These are phyloP conservation scores for Argyrosomus regius DNA, from an alignment of 2,797 vertebrate species.

Conservation along the genomic window DNA sequence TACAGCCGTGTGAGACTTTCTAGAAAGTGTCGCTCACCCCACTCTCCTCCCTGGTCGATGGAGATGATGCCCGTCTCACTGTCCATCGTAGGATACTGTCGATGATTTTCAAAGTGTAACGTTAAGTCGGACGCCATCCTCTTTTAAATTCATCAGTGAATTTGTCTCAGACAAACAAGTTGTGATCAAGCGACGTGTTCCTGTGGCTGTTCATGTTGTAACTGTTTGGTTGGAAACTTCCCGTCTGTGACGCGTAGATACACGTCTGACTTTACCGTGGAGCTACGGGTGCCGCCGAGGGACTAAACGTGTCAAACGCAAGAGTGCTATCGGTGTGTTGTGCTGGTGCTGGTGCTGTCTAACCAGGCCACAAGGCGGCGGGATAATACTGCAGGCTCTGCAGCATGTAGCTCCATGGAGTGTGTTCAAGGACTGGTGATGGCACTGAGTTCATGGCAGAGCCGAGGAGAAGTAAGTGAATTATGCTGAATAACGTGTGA, in stretches of 20 bases:
- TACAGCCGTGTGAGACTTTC: not conserved
- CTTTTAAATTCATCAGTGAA: conserved; percentile 76
- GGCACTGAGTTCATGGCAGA: conserved; percentile 15
- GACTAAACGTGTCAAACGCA: conserved; percentile 18
- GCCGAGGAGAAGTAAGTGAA: not conserved
- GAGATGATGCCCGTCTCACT: conserved; percentile 64
- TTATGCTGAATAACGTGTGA: not conserved
- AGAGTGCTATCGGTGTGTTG: accelerated
- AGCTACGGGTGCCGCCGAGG: conserved; percentile 76
- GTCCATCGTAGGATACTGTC: conserved; percentile 62
- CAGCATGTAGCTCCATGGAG: not conserved
- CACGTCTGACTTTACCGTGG: conserved; percentile 80
- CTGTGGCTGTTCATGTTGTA: not conserved
- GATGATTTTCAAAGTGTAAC: conserved; percentile 75
- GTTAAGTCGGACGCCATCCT: conserved; percentile 78
- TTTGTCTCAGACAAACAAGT: conserved; percentile 2
- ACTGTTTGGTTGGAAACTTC: conserved; percentile 37
- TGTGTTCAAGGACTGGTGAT: not conserved
- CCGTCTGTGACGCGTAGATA: conserved; percentile 58
- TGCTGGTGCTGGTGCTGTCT: not conserved
- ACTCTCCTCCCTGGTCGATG: conserved; percentile 85
- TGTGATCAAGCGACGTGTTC: not conserved
- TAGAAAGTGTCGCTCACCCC: conserved; percentile 76
- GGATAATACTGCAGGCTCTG: not conserved
- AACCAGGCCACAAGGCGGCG: conserved; percentile 60